Evolutionary conservation across 2,113 vertebrate genomes (phyloP), one percentile per base, ranked within the genome.

Genomic region (Hydrolagus affinis): DNA sequence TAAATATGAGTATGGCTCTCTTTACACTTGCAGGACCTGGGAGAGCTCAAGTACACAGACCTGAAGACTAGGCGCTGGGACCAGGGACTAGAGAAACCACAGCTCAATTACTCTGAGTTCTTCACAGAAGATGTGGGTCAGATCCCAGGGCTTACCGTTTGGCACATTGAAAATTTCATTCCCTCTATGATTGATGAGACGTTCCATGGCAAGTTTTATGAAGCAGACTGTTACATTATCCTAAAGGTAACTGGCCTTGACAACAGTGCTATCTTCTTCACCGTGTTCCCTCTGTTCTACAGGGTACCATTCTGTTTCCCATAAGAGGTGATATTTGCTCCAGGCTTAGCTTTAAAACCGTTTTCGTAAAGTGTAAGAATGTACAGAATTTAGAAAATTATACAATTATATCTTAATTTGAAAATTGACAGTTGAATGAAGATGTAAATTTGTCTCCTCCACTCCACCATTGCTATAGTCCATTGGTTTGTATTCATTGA

Each of bases 121-220:
- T 99, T 96, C 88, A 88, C 93, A 0, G 98, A 99, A 76, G 97
- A 98, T 0, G 95, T 94, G 85, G 98, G 98, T 1, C 97, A 98
- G 90, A 89, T 98, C 86, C 98, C 98, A 0, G 96, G 97, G 3
- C 68, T 98, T 73, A 89, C 93, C 0, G 91, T 97, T 88, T 99
- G 96, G 97, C 98, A 98, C 92, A 99, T 99, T 0, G 98, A 99
- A 91, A 99, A 99, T 89, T 99, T 99, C 0, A 86, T 99, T 85
- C 98, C 98, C 0, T 89, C 92, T 0, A 90, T 93, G 88, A 93
- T 98, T 78, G 97, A 98, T 0, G 97, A 99, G 85, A 88, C 97
- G 9, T 95, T 98, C 86, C 95, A 96, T 0, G 93, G 97, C 86
- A 98, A 96, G 90, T 99, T 99, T 92, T 99, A 99, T 0, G 98